Base-by-base conservation (phyloP, 2,797 vertebrate species). In the Epinephelus awoara region DNA sequence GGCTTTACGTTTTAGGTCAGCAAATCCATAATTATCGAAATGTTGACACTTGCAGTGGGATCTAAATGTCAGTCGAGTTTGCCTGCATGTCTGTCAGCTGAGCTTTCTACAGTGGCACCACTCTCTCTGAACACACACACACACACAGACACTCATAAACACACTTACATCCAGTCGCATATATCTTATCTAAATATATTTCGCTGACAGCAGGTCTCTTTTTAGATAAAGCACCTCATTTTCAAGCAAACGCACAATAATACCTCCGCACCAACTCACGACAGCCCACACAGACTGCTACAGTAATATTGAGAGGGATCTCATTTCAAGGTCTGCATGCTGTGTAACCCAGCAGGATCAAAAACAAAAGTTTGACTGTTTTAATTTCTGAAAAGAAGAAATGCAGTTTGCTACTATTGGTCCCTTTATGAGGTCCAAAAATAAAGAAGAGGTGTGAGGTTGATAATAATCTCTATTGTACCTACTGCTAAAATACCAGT, bases 1-100 rank as follows among this genome's bases (percentile, higher is more conserved):
- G 11, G 19, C 29, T 80, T 82, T 63, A 75, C 52, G 73, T 82
- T 81, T 77, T 51, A 75, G 62, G 73, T 82, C 61, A 81, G 67
- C 23, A 74, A 63, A 78, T 84, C 23, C 12, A 58, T 71, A 59
- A 64, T 54, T 63, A 69, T 62, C 21, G 9, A 62, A 68, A 64
- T 46, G 59, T 50, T 58, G 19, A 62, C n/a, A 55, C 7, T n/a
- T 8, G 1, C 55, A 44, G 44, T 14, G 54, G 54, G 63, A 82
- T 58, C 57, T 68, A 42, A 71, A 72, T 59, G 23, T 57, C 51
- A 56, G 52, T 12, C 27, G 63, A 40, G 40, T 62, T 34, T 29
- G 66, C 18, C 58, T 27, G 11, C 6, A 47, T 19, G 23, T 64
- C 51, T 47, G 23, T 62, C 66, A 75, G 66, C 62, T 67, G 66